Percentiles rank a stretch among this genome's conserved stretches.
These are phyloP conservation scores for Caenorhabditis remanei DNA, from an alignment of 1,140 invertebrate species.

Conservation along the genomic window DNA sequence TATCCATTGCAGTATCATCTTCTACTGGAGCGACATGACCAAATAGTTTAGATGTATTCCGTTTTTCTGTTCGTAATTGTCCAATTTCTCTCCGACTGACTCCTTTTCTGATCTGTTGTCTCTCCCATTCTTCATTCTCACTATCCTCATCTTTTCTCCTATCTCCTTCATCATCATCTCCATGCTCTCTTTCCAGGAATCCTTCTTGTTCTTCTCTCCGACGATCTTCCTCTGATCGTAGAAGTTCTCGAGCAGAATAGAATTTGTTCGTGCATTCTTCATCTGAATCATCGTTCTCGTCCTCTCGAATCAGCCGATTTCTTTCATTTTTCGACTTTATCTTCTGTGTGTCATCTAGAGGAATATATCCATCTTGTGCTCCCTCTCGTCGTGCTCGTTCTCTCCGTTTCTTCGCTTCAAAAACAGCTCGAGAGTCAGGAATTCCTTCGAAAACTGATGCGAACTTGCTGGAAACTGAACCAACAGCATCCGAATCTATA, in stretches of 20 bases:
- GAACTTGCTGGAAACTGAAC: conserved; percentile 42
- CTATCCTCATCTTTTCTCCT: conserved; percentile 38
- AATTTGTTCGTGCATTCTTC: conserved; percentile 61
- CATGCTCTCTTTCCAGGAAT: conserved; percentile 60
- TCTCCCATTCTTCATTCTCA: conserved; percentile 66
- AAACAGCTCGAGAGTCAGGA: conserved; percentile 61
- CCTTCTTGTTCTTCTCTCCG: conserved; percentile 61
- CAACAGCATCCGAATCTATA: not conserved
- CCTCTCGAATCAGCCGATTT: conserved; percentile 60
- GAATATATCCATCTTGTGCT: conserved; percentile 59
- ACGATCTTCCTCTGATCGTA: conserved; percentile 61
- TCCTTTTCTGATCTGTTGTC: conserved; percentile 66
- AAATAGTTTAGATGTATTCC: conserved; percentile 21
- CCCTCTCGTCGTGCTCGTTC: conserved; percentile 57
- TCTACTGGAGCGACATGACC: conserved; percentile 10
- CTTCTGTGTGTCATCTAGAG: conserved; percentile 61
- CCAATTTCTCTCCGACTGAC: conserved; percentile 58
- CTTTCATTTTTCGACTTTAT: conserved; percentile 37
- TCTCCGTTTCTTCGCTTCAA: conserved; percentile 60
- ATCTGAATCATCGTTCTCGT: conserved; percentile 64
- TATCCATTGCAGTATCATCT: conserved; percentile 18
- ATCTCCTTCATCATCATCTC: conserved; percentile 1
- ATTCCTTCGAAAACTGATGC: conserved; percentile 52
- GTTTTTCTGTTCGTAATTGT: conserved; percentile 37
- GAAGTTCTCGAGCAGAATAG: conserved; percentile 59